Evolutionary conservation across 2,888 invertebrate species (phyloP).

Genomic region (Calliopum simillimum): DNA sequence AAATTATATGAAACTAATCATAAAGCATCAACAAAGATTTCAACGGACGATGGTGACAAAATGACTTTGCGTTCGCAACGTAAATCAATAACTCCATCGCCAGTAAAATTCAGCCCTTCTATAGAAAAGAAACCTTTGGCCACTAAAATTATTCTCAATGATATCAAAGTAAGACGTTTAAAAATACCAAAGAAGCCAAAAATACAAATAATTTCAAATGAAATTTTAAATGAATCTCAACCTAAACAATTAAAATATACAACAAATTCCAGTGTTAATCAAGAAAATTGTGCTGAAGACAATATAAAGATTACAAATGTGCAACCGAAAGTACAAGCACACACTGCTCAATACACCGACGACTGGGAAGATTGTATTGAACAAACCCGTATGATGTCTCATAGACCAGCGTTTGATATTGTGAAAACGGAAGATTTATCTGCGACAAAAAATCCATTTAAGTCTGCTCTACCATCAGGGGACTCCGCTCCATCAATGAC

Average conservation of each 20-base stretch:
- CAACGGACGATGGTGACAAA: background rate
- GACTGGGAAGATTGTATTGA: slow-evolving; percentile 15
- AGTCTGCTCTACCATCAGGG: too few relatives aligned
- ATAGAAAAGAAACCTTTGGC: background rate
- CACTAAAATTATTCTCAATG: background rate
- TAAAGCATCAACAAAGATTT: background rate
- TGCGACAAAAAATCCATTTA: background rate
- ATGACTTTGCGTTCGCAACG: slow-evolving; percentile 16
- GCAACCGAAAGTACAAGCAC: too few relatives aligned
- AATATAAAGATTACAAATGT: too few relatives aligned
- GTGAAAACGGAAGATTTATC: too few relatives aligned
- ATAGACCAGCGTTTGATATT: background rate
- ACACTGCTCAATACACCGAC: background rate
- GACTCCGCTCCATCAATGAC: too few relatives aligned
- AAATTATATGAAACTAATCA: background rate
- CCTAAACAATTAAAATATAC: too few relatives aligned
- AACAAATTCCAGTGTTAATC: too few relatives aligned
- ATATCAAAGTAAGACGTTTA: slow-evolving; percentile 16
- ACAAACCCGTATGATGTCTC: background rate
- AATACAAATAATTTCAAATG: too few relatives aligned
- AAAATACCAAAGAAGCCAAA: slow-evolving; percentile 1
- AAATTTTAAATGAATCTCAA: too few relatives aligned
- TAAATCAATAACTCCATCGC: background rate
- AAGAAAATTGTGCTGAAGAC: too few relatives aligned
- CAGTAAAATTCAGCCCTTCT: background rate